Evolutionary conservation across 2,888 invertebrate genomes (phyloP), one percentile per base, ranked within the genome.

Genomic region (Caenorhabditis macrosperma): DNA sequence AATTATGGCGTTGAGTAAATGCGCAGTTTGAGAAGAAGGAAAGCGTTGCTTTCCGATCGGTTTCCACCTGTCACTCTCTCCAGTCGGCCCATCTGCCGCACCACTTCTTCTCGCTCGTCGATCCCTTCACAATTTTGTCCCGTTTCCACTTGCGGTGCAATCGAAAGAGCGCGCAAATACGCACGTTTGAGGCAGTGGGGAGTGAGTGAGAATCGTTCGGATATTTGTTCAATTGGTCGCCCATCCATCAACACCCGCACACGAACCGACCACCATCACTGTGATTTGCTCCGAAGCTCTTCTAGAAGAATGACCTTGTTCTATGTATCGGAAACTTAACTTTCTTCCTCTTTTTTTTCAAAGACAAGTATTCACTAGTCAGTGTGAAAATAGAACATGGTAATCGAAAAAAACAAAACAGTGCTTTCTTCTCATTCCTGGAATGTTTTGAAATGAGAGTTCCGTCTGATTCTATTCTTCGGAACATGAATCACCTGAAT

Each of bases 121-220:
- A 48, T 54, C 59, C 41, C 41, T 50, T 44, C 33, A 44, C 44
- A 46, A 35, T 52, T 20, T 57, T 38, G 17, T 52, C 48, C 24
- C 6, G 35, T 50, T 68, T 33, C 22, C 33, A 33, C 30, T 54
- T 33, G 20, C 67, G 44, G 57, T 61, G 63, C 74, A 60, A 61
- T 75, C 60, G 75, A 75, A 75, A 67, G 59, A 67, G 75, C 35
- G 75, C 66, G 61, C 75, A 68, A 61, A 67, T 61, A 63, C 60
- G 55, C 76, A 60, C 76, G 60, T 68, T 68, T 68, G 57, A 24
- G 38, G 41, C 38, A 30, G 54, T 48, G n/a, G 38, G 55, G 46
- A 35, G 57, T 12, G 59, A 68, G 68, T 68, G 59, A 48, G 68
- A 68, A 67, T 55, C 59, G 28, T 33, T 52, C 61, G 28, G 59